Conservation (phyloP, 2,113 vertebrate genomes). For the Neomonachus schauinslandi region DNA sequence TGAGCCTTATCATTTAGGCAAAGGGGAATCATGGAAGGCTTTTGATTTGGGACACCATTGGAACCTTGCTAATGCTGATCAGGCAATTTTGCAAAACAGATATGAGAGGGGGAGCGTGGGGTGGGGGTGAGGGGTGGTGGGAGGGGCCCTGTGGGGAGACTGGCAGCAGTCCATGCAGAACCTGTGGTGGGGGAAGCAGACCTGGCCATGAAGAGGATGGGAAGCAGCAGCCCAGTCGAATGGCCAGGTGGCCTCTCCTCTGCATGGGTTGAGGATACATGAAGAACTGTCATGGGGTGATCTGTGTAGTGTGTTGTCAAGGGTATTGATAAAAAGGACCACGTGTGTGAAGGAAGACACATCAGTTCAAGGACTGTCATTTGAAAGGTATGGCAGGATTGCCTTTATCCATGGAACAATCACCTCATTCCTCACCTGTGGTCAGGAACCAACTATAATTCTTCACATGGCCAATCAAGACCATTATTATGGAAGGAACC, state of each 20-base stretch:
- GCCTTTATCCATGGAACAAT: not conserved
- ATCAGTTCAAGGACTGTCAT: not conserved
- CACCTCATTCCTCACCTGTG: not conserved
- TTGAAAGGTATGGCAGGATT: not conserved
- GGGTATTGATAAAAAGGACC: not conserved
- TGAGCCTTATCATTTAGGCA: not conserved
- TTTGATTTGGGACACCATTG: not conserved
- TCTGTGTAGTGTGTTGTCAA: not conserved
- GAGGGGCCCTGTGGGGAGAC: not conserved
- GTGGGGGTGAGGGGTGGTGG: accelerated
- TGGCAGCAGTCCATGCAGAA: not conserved
- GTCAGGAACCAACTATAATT: not conserved
- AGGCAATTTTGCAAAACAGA: not conserved
- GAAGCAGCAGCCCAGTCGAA: not conserved
- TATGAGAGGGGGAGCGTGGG: not conserved
- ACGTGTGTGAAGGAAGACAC: not conserved
- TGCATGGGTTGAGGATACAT: not conserved
- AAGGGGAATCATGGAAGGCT: not conserved
- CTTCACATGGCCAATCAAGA: not conserved
- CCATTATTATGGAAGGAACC: not conserved
- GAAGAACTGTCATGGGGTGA: not conserved
- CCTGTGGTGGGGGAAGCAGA: not conserved
- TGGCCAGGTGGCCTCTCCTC: not conserved
- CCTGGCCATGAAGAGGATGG: not conserved
- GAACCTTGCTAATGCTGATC: not conserved